Conservation (phyloP, 2,888 invertebrate genomes). For the Melangyna quadrimaculata region DNA sequence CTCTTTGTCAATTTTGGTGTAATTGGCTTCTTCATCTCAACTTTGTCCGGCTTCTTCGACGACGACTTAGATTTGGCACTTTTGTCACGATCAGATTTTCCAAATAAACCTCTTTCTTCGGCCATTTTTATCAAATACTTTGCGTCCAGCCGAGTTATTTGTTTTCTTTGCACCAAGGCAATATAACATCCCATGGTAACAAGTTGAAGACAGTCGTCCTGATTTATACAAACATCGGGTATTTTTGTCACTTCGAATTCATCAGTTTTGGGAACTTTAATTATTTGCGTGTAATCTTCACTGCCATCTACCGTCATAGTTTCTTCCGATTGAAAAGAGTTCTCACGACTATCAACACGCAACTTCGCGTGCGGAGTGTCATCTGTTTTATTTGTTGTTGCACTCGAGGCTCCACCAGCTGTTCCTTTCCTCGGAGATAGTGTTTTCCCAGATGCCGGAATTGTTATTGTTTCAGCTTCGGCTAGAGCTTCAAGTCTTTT, state of each 20-base stretch:
- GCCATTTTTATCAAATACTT: slow-evolving; percentile 93
- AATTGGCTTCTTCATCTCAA: slow-evolving; percentile 75
- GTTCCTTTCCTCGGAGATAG: slow-evolving; percentile 76
- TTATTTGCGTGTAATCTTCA: slow-evolving; percentile 67
- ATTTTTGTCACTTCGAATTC: slow-evolving; percentile 85
- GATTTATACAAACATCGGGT: slow-evolving; percentile 84
- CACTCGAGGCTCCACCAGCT: slow-evolving; percentile 64
- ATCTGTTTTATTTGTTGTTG: slow-evolving; percentile 48
- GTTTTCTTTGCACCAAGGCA: slow-evolving; percentile 84
- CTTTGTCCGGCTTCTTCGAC: slow-evolving; percentile 78
- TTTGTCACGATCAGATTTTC: slow-evolving; percentile 81
- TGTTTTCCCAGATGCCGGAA: slow-evolving; percentile 76
- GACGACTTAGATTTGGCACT: slow-evolving; percentile 78
- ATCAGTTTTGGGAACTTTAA: slow-evolving; percentile 77
- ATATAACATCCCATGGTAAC: slow-evolving; percentile 83
- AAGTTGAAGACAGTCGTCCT: slow-evolving; percentile 81
- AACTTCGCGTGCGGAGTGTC: slow-evolving; percentile 11
- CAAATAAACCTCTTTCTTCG: slow-evolving; percentile 90
- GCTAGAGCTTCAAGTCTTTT: slow-evolving; percentile 78
- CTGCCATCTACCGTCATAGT: slow-evolving; percentile 41
- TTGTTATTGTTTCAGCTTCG: slow-evolving; percentile 76
- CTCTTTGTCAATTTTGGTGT: slow-evolving; percentile 31
- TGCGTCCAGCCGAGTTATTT: slow-evolving; percentile 88
- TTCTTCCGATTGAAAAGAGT: slow-evolving; percentile 40
- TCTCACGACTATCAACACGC: slow-evolving; percentile 6